phyloP scores from a whole-genome alignment of 2,888 invertebrate species.

The Eulithis prunata region DNA sequence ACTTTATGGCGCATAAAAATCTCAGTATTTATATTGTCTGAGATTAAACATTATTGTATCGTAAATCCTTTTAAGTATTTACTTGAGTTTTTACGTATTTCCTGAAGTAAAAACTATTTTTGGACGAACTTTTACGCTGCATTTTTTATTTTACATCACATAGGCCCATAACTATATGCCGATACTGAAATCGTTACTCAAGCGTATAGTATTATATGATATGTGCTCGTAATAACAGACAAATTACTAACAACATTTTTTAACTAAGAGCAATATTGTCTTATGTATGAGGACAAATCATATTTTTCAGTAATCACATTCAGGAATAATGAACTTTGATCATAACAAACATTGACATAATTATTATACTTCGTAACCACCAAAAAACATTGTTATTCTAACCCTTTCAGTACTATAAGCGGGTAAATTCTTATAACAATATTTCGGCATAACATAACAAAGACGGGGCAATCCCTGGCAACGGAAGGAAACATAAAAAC shows the following conservation, averaged over 20 bases:
- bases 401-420: background rate
- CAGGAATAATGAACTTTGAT: too few species aligned
- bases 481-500: constrained; percentile 26
- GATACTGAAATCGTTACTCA: too few species aligned
- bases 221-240: too few species aligned
- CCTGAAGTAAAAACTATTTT: constrained; percentile 26
- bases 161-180: too few species aligned
- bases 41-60: constrained; percentile 59
- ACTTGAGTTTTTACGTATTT: constrained; percentile 39
- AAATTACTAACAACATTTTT: too few species aligned
- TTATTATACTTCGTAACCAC: too few species aligned
- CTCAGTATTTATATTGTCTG: constrained; percentile 46
- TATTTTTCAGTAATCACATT: too few species aligned
- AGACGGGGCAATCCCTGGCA: constrained; percentile 7
- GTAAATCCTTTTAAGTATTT: constrained; percentile 46
- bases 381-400: too few species aligned
- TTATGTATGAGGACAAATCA: too few species aligned
- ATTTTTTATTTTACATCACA: background rate
- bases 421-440: constrained; percentile 3
- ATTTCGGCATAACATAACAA: constrained; percentile 3
- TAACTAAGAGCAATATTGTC: too few species aligned
- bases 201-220: too few species aligned
- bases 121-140: background rate
- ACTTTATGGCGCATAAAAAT: constrained; percentile 56
- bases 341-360: too few species aligned